Evolutionary conservation across 2,797 vertebrate genomes (phyloP).

Genomic region (Varecia variegata): DNA sequence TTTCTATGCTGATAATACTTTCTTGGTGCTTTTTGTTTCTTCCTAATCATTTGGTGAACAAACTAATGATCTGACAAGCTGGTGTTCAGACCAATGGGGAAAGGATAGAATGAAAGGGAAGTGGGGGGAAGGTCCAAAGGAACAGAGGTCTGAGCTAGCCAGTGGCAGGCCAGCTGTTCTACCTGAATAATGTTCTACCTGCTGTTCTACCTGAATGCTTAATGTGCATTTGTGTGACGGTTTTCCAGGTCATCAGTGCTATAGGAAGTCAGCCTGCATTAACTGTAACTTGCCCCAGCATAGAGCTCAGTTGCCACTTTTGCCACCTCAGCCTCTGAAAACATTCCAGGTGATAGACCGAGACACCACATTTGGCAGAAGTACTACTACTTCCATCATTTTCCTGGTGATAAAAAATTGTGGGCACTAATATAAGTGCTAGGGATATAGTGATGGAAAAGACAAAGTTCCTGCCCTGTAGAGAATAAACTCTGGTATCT

Average conservation of each 20-base stretch:
- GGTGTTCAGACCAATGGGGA: background rate
- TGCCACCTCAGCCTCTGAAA: background rate
- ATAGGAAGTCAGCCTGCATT: background rate
- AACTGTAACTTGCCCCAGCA: background rate
- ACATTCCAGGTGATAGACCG: background rate
- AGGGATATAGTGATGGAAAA: background rate
- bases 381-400: background rate
- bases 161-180: background rate
- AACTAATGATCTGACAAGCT: background rate
- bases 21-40: conserved; percentile 63
- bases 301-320: background rate
- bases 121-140: background rate
- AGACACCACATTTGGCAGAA: background rate
- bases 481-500: background rate
- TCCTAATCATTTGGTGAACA: background rate
- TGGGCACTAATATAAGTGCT: background rate
- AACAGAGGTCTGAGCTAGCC: background rate
- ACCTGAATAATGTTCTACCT: too few relatives aligned
- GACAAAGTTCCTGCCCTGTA: background rate
- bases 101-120: background rate
- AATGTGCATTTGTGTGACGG: rapidly evolving
- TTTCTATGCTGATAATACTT: conserved; percentile 79
- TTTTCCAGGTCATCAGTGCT: background rate
- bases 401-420: background rate
- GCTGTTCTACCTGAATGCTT: background rate